Base-by-base conservation (phyloP, 2,888 invertebrate genomes). In the Thereva nobilitata region DNA sequence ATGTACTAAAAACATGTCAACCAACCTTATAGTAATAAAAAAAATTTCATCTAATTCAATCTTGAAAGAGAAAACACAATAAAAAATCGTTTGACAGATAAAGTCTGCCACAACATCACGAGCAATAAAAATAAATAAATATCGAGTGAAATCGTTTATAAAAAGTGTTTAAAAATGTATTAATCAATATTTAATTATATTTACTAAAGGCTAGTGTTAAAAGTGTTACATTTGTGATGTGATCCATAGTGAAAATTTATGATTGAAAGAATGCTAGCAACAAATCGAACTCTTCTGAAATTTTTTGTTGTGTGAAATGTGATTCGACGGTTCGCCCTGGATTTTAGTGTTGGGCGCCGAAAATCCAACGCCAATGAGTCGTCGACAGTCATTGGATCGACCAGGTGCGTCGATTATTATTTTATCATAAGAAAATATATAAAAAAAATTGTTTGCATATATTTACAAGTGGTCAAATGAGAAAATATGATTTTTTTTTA, bases 311-410 rank as follows among this genome's bases (percentile, higher is more conserved):
- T 65, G 55, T 65, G 55, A 64, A 66, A 66, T 66, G 68, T 68
- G 68, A 67, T 61, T 68, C 67, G 23, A 23, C 23, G 68, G 68
- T 68, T 66, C 54, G 68, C 68, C 70, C 67, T 67, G 63, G 52
- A 63, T 64, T 50, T 59, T 59, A 47, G 59, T 63, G 55, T 61
- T 65, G 68, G 70, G 70, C 64, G 66, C 67, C 64, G 68, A 66
- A 67, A 68, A 74, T 74, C 70, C 71, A 72, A 70, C 72, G 74
- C 76, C 74, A 77, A 77, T 77, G 77, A 76, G 75, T 76, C 77
- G 77, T 72, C 75, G 77, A 74, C 77, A 76, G 74, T 77, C 77
- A 73, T 71, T 77, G 74, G 77, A 77, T 74, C 75, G 76, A 74
- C 76, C 76, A 77, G 77, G 77, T 77, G 71, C 56, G 72, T 52